Percentiles rank a stretch among this genome's conserved stretches.
These are phyloP conservation scores for Rousettus madagascariensis DNA, from an alignment of 2,797 vertebrate genomes.

Conservation along the genomic window DNA sequence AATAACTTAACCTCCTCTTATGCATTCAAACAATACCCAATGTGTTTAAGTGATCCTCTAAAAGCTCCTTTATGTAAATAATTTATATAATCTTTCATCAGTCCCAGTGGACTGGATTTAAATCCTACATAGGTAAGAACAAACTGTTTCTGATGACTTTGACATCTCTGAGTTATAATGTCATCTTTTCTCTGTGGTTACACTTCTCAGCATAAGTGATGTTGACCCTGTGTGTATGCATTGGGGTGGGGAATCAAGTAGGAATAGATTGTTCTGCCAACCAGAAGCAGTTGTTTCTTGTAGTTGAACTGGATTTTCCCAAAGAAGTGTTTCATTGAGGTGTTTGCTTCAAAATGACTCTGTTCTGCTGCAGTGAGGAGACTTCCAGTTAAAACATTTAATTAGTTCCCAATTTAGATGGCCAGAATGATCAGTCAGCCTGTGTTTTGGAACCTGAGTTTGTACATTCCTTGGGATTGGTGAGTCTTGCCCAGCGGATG, in stretches of 20 bases:
- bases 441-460: constrained; percentile 65
- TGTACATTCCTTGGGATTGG: constrained; percentile 74
- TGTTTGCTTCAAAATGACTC: constrained; percentile 64
- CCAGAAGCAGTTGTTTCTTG: constrained; percentile 45
- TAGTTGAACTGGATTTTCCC: constrained; percentile 36
- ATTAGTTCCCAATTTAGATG: constrained; percentile 74
- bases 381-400: constrained; percentile 78
- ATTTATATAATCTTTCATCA: constrained; percentile 34
- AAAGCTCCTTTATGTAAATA: constrained; percentile 34
- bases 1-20: constrained; percentile 66
- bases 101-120: neutral
- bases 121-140: constrained; percentile 6
- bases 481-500: constrained; percentile 63
- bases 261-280: neutral
- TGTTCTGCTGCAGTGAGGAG: constrained; percentile 67
- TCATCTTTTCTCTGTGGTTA: constrained; percentile 12
- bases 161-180: neutral
- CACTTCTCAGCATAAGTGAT: neutral
- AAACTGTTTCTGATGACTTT: constrained; percentile 35
- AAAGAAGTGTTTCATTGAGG: constrained; percentile 69
- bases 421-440: constrained; percentile 69
- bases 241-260: neutral
- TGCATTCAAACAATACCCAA: constrained; percentile 65
- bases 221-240: neutral
- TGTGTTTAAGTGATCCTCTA: constrained; percentile 28